These are phyloP conservation scores for Neomonachus schauinslandi DNA, from an alignment of 2,113 vertebrate species.

Conservation along the genomic window DNA sequence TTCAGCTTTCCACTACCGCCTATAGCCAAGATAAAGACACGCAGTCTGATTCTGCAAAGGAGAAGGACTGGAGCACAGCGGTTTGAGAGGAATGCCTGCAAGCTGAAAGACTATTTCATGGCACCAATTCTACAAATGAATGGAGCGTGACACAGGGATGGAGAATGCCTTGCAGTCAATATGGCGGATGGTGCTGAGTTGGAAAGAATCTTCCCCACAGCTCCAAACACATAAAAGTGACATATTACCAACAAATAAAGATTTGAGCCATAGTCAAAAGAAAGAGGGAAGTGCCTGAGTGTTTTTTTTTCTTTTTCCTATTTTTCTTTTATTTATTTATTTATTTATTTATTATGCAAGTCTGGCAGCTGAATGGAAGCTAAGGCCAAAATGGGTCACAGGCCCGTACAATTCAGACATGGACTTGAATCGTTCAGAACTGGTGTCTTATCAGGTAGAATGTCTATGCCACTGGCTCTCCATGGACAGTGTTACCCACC, in stretches of 20 bases:
- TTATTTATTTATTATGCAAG: not conserved
- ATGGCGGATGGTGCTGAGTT: not conserved
- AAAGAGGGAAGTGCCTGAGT: not conserved
- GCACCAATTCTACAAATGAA: not conserved
- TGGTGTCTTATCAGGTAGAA: not conserved
- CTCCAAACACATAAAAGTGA: not conserved
- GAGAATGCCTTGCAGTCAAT: not conserved
- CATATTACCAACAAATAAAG: not conserved
- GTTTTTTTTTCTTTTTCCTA: too few species aligned
- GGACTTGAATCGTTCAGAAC: not conserved
- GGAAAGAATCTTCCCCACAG: not conserved
- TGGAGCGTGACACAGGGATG: not conserved
- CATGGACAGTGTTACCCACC: not conserved
- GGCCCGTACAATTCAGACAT: not conserved
- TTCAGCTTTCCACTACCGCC: not conserved
- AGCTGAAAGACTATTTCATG: not conserved
- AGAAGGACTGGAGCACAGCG: not conserved
- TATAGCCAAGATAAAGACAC: not conserved
- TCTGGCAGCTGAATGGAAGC: not conserved
- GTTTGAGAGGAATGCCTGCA: not conserved
- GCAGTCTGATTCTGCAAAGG: not conserved
- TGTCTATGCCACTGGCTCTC: not conserved
- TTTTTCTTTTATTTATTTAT: too few species aligned
- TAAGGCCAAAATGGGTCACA: not conserved
- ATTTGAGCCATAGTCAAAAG: conserved; percentile 24